Base-by-base conservation (phyloP, 2,888 invertebrate species). In the Eutolmus rufibarbis region DNA sequence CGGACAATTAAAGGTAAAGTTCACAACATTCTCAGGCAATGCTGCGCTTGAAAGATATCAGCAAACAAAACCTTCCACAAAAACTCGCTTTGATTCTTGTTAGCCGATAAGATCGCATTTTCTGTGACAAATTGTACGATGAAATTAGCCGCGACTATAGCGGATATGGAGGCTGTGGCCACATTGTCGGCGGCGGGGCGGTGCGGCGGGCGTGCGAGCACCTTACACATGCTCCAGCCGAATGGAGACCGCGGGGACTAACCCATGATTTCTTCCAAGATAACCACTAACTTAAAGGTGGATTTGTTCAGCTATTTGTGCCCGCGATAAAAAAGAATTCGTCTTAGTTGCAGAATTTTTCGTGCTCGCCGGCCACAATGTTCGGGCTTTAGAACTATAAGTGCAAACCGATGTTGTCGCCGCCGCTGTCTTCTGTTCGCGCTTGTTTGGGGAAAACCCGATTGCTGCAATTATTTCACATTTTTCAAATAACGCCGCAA, bases 41-140 rank as follows among this genome's bases (percentile, higher is more conserved):
- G 66, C 28, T 12, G 28, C 28, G 66, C 76, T 37, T 5, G 76
- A 76, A 76, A 66, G 28, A 19, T 66, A 66, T 76, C 34, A 76
- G 16, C 40, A 76, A 76, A 19, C 40, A 76, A 66, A 76, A 76
- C 76, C 40, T 76, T 76, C 76, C 76, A n/a, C 37, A 37, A 28
- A 66, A 66, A 66, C 66, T 66, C 66, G 23, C 23, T 66, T 66
- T 66, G 76, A 76, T 76, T 76, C 76, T 40, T 76, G 76, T 76
- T 76, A 40, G 76, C 37, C 76, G 76, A 76, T 76, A 76, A 37
- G n/a, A 76, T 37, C 76, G 40, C n/a, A 76, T 76, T 76, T 40
- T 76, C 76, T 76, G 76, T 76, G 76, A 76, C 76, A 76, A 76
- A 76, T 76, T 76, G 76, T 40, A 76, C 40, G 76, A 76, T 76